These are phyloP conservation scores for Pseudomyrmex sp. DNA, from an alignment of 1,140 invertebrate species.

Conservation along the genomic window DNA sequence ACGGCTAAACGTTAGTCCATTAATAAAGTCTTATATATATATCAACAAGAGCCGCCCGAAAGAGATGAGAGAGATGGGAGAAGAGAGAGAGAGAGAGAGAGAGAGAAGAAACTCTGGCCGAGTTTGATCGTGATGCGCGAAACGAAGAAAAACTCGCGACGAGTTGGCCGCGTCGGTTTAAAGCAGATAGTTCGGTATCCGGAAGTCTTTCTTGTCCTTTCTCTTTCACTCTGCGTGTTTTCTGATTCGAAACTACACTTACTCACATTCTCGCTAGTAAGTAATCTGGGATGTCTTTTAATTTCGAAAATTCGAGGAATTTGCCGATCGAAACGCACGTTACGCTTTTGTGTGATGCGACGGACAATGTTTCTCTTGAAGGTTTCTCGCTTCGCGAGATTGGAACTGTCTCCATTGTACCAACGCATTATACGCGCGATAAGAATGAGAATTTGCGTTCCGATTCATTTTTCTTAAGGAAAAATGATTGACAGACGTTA, in stretches of 20 bases:
- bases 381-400: not conserved
- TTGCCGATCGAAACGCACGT: conserved; percentile 29
- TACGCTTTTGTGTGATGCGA: not conserved
- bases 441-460: not conserved
- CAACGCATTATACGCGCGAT: no score
- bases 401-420: not conserved
- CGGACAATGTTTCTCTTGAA: not conserved
- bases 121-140: conserved; percentile 27
- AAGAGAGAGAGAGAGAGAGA: no score
- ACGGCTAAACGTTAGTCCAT: conserved; percentile 59
- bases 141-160: conserved; percentile 19
- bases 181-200: conserved; percentile 59
- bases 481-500: not conserved
- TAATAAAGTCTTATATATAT: conserved; percentile 62
- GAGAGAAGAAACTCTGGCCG: not conserved
- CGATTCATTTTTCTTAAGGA: not conserved
- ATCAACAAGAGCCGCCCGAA: conserved; percentile 12
- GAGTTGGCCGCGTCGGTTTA: conserved; percentile 35
- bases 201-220: conserved; percentile 37
- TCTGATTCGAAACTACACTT: not conserved
- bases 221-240: not conserved
- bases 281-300: conserved; percentile 27
- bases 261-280: not conserved
- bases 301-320: conserved; percentile 62
- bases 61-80: not conserved